A percentile compares a stretch with the other conserved stretches of the same genome.
Conservation (phyloP, 2,113 vertebrate species). For the Equus przewalskii region DNA sequence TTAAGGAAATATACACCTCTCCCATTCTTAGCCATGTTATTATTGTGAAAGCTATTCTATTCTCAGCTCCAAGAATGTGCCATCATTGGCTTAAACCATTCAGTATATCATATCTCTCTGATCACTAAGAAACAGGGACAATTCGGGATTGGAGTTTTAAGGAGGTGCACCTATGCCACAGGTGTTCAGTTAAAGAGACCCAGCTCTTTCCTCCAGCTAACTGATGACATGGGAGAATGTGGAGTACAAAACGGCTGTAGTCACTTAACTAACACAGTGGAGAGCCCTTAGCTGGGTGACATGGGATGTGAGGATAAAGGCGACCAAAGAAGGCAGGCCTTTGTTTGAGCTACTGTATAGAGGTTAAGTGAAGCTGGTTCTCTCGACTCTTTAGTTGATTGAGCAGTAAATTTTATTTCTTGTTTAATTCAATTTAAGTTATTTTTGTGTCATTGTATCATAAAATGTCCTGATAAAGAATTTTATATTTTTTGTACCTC, state of each 20-base stretch:
- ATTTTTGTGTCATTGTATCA: neutral
- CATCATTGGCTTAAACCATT: neutral
- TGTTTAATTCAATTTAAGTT: neutral
- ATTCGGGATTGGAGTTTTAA: neutral
- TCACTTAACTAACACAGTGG: too few species aligned
- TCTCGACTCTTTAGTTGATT: neutral
- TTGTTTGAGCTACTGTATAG: neutral
- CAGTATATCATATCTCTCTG: neutral
- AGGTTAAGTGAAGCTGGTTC: neutral
- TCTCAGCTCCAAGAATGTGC: neutral
- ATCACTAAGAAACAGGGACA: neutral
- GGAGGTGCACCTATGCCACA: neutral
- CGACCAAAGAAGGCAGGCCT: neutral
- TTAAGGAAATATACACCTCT: neutral
- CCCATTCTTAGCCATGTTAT: neutral
- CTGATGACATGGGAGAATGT: neutral
- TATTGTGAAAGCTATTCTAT: neutral
- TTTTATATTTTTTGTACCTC: neutral
- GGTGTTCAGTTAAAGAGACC: neutral
- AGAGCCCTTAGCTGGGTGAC: neutral
- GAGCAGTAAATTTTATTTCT: neutral
- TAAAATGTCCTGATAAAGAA: neutral
- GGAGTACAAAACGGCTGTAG: neutral
- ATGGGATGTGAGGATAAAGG: fast-evolving
- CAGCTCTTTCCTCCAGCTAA: neutral